These are phyloP conservation scores for Megatriorchis doriae DNA, from an alignment of 2,113 vertebrate species.

Conservation along the genomic window DNA sequence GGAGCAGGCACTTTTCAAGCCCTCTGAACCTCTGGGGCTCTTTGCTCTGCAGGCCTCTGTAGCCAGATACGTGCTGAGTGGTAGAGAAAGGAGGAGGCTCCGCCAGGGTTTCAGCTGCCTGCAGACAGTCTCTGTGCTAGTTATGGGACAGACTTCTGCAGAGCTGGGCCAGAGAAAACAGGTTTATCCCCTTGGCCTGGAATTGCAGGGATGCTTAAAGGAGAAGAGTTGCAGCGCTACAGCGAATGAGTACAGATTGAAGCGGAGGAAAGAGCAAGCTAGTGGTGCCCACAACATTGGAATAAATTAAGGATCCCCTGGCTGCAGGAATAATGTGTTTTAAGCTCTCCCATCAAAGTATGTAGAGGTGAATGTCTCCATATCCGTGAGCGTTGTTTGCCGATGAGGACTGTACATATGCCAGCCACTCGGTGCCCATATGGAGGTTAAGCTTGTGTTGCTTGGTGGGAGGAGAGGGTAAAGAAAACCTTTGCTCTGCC, in stretches of 20 bases:
- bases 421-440: fast-evolving
- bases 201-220: not conserved
- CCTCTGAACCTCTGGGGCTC: not conserved
- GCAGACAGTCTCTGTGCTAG: not conserved
- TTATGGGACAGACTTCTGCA: not conserved
- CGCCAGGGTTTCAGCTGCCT: not conserved
- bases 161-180: not conserved
- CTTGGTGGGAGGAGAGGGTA: not conserved
- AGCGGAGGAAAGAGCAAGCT: not conserved
- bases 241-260: not conserved
- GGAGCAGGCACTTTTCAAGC: not conserved
- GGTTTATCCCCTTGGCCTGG: not conserved
- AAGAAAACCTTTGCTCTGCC: not conserved
- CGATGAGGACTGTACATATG: not conserved
- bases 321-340: not conserved
- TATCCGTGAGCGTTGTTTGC: not conserved
- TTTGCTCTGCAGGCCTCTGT: not conserved
- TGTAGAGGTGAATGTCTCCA: not conserved
- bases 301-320: not conserved
- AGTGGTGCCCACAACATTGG: fast-evolving
- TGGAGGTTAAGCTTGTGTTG: not conserved
- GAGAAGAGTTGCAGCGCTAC: not conserved
- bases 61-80: not conserved
- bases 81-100: not conserved
- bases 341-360: not conserved